phyloP scores from a whole-genome alignment of 2,113 vertebrate species.

The Arothron firmamentum region DNA sequence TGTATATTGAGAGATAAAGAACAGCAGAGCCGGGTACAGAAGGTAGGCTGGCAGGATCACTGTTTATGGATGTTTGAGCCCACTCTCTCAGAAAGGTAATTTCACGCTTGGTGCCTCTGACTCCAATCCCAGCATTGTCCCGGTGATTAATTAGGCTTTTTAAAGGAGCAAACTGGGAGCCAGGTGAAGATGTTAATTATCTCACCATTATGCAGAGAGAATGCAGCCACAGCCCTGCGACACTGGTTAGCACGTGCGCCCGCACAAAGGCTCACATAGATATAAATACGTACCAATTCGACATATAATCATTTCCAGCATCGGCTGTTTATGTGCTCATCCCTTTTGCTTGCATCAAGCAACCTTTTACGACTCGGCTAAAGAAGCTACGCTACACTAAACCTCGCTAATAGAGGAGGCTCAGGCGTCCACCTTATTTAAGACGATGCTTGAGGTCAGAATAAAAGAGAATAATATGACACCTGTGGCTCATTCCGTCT shows the following conservation, averaged over 20 bases:
- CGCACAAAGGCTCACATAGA: constrained; percentile 2
- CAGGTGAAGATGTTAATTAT: constrained; percentile 76
- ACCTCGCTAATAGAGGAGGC: constrained; percentile 12
- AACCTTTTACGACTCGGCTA: constrained; percentile 11
- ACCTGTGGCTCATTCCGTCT: not conserved
- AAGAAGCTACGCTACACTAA: not conserved
- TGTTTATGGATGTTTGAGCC: constrained; percentile 68
- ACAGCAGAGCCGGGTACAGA: constrained; percentile 42
- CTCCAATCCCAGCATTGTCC: constrained; percentile 63
- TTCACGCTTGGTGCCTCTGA: constrained; percentile 65
- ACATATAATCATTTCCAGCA: not conserved
- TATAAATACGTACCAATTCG: not conserved
- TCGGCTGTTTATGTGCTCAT: not conserved
- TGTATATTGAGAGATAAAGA: constrained; percentile 47
- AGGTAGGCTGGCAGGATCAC: constrained; percentile 59
- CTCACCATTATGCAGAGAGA: constrained; percentile 55
- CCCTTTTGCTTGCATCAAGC: not conserved
- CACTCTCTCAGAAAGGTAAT: constrained; percentile 69
- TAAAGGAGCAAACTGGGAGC: constrained; percentile 66
- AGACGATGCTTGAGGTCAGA: constrained; percentile 4
- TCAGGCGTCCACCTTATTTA: constrained; percentile 34
- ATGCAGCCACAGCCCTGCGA: constrained; percentile 35
- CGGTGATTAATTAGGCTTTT: constrained; percentile 74
- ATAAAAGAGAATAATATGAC: not conserved
- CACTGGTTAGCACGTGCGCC: constrained; percentile 17